These are phyloP conservation scores for Oreohelix idahoensis DNA, from an alignment of 1,140 invertebrate species.

Conservation along the genomic window DNA sequence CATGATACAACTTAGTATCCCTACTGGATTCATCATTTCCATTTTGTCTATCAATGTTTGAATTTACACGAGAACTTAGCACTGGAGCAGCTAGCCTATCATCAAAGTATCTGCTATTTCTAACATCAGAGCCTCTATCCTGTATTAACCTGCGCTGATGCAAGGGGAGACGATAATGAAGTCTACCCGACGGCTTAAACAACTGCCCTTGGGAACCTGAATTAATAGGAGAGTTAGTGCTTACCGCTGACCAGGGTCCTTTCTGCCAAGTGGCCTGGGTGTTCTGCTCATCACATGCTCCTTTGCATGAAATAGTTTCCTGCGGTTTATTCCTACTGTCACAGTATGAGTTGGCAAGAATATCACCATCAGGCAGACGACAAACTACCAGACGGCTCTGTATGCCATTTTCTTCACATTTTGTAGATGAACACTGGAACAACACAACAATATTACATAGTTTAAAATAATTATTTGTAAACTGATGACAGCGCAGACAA, in stretches of 20 bases:
- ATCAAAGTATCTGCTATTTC: not conserved
- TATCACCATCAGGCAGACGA: slow-evolving; percentile 48
- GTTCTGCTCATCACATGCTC: slow-evolving; percentile 72
- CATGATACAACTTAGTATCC: not conserved
- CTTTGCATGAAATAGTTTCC: slow-evolving; percentile 74
- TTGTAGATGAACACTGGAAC: slow-evolving; percentile 54
- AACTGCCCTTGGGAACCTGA: not conserved
- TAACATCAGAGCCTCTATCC: not conserved
- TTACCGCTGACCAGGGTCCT: slow-evolving; percentile 77
- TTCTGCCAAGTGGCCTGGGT: slow-evolving; percentile 76
- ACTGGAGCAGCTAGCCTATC: too few relatives aligned
- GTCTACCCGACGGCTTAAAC: not conserved
- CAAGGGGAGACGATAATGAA: slow-evolving; percentile 24
- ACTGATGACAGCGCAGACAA: too few relatives aligned
- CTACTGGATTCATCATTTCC: not conserved
- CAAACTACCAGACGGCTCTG: slow-evolving; percentile 75
- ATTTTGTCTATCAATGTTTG: not conserved
- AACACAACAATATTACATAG: not conserved
- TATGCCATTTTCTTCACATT: slow-evolving; percentile 75
- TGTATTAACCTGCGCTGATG: not conserved
- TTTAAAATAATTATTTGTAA: too few relatives aligned
- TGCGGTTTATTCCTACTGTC: slow-evolving; percentile 73
- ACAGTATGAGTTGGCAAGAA: slow-evolving; percentile 69
- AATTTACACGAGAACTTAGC: not conserved
- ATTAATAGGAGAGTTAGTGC: slow-evolving; percentile 30